Conservation (phyloP, 2,797 vertebrate species). For the Alectoris magna region DNA sequence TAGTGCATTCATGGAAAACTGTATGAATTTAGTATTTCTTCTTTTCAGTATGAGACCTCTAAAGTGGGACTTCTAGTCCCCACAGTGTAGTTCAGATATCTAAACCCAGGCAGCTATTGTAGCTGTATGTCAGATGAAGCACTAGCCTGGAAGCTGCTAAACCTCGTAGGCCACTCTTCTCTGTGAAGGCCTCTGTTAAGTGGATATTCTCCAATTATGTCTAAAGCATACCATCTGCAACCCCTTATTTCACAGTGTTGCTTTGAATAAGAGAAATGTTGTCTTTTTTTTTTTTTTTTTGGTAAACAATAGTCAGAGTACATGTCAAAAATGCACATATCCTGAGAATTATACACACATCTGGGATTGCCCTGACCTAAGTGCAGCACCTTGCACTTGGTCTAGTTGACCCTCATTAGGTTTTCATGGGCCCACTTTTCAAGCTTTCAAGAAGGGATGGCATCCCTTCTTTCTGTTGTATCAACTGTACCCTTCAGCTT, state of each 20-base stretch:
- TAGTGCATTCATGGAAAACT: neutral
- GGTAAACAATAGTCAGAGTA: neutral
- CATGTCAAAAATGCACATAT: neutral
- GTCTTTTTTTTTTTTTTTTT: neutral
- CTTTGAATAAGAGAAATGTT: neutral
- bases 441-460: no score
- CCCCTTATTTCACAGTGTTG: neutral
- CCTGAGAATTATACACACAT: neutral
- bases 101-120: fast-evolving
- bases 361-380: neutral
- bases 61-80: fast-evolving
- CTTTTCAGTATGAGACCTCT: neutral
- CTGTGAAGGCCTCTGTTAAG: neutral
- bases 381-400: no score
- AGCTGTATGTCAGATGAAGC: neutral
- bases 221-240: neutral
- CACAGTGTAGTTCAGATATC: neutral
- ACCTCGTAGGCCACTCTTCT: neutral
- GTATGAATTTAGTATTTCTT: neutral
- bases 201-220: neutral
- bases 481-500: neutral
- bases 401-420: no score
- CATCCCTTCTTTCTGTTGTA: no score
- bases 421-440: no score
- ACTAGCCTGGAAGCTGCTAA: neutral